Base-by-base conservation (phyloP, 1,140 invertebrate genomes). In the Drosophila aff. region DNA sequence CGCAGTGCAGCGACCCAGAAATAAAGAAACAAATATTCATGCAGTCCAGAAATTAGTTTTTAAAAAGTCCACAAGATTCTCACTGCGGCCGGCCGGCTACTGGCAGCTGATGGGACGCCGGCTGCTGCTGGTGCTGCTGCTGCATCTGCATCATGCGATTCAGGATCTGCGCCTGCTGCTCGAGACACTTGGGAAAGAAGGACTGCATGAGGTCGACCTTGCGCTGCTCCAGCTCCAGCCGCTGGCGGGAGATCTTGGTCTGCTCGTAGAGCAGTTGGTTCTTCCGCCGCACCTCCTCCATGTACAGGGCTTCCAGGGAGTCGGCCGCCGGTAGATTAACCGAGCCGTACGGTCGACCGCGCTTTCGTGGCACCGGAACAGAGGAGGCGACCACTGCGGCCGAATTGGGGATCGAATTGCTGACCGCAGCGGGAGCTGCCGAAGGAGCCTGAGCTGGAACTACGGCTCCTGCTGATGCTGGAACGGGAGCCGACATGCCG, bases 111-210 rank as follows among this genome's bases (percentile, higher is more conserved):
- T 55, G 43, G 28, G 65, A 33, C 40, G 47, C 26, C 13, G 60
- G 52, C 21, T 71, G 62, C 57, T 61, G 28, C 41, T 60, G 47
- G 21, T 21, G 21, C 16, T 66, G 58, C 18, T 65, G 62, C 64
- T 58, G 31, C 40, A 79, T 18, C 47, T 90, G 85, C 65, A 75
- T 68, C 4, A 89, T 41, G 10, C 65, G 61, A 9, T 36, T 53
- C 3, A 90, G 36, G 9, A 92, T 92, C 44, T 90, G 65, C n/a
- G 81, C 63, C 62, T 92, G 91, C 44, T 90, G 81, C 36, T 92
- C 85, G 47, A 92, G 57, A 40, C 68, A 91, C 71, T 92, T 92
- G 33, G 91, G 91, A 40, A 92, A 87, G 69, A 91, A 92, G 23
- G 75, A 73, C 40, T 86, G 75, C 78, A 92, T 76, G 15, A 92